Evolutionary conservation across 2,113 vertebrate genomes (phyloP), one percentile per base, ranked within the genome.

Genomic region (Monopterus albus): DNA sequence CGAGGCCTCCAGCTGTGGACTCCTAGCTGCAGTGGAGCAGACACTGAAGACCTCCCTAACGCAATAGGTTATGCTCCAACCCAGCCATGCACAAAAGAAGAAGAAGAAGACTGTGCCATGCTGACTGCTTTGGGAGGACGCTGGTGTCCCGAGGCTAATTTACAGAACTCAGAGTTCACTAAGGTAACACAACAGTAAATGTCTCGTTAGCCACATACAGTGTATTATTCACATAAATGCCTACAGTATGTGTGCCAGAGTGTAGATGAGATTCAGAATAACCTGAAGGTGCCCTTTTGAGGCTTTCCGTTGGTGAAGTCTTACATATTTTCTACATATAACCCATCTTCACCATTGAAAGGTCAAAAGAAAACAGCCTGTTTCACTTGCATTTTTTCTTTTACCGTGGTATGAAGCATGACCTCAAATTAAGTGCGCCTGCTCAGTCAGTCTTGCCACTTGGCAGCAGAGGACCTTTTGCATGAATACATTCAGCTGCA

Each of bases 1-100:
- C 92, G 80, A 71, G 91, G 91, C 13, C 91, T 95, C 73, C 92
- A 94, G 77, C 81, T 95, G 71, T 92, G 91, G 57, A 92, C 93
- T 3, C 56, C 66, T 35, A 88, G 84, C 82, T 79, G 82, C 85
- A 79, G 75, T 21, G 89, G 38, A 60, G 88, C 66, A 21, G 90
- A 90, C 35, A 75, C 82, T 0, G 93, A 95, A 0, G 92, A 94
- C 38, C 67, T 59, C 23, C 86, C 80, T 47, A 6, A 59, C 31
- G 77, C 88, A 3, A 76, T 80, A 8, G 23, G 55, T 11, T 81
- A 72, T 58, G 75, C 75, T 47, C 28, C 78, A 17, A 61, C 58
- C 55, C 76, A 71, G 69, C 9, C 61, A 5, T 72, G 85, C 70
- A 65, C 78, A 83, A 63, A 91, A 84, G 84, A 91, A 63, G 92